phyloP scores from a whole-genome alignment of 1,140 invertebrate genomes.

The Eurosta solidaginis region DNA sequence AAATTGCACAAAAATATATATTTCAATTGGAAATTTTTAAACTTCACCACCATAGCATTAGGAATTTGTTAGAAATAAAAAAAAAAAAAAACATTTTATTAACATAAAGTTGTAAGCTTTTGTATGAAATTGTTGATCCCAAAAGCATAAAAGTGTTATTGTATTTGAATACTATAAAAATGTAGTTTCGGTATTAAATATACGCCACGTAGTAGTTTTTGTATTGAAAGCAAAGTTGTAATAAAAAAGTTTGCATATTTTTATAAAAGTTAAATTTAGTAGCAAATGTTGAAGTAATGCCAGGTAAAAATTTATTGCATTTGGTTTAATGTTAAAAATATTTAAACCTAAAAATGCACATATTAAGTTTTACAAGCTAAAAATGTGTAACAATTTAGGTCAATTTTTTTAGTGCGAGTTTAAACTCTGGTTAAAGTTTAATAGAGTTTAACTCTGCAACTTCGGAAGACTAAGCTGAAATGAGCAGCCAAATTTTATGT shows the following conservation, averaged over 20 bases:
- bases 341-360: too few species aligned
- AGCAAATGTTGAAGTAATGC: neutral
- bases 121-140: neutral
- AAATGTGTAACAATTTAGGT: too few species aligned
- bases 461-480: too few species aligned
- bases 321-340: constrained; percentile 1
- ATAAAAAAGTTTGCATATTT: neutral
- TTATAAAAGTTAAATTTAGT: neutral
- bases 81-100: too few species aligned
- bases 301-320: neutral
- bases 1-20: neutral
- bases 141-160: neutral
- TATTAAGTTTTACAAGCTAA: too few species aligned
- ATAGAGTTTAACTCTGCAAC: too few species aligned
- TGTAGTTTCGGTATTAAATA: neutral
- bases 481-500: too few species aligned
- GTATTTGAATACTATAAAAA: neutral
- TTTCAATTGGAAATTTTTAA: neutral
- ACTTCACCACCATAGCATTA: constrained; percentile 1
- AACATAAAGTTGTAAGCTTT: neutral
- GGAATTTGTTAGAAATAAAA: neutral
- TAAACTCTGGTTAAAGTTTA: too few species aligned
- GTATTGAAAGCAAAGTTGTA: neutral
- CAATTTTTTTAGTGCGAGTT: too few species aligned
- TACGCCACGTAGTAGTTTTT: constrained; percentile 1